These are phyloP conservation scores for Genyomyrus donnyi DNA, from an alignment of 2,113 vertebrate genomes.

Conservation along the genomic window DNA sequence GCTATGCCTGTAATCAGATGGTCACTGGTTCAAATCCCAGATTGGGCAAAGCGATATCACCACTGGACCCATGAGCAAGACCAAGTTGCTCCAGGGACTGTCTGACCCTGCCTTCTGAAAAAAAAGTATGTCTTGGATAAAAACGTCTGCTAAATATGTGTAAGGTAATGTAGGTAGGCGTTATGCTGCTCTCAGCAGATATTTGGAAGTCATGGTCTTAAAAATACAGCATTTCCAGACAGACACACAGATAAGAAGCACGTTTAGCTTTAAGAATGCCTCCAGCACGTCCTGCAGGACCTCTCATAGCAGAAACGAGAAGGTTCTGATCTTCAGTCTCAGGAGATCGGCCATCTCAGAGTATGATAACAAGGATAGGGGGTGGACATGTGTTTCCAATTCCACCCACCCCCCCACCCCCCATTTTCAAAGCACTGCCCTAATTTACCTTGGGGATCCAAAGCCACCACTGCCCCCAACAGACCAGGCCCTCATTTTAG, in stretches of 20 bases:
- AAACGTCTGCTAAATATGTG: neutral
- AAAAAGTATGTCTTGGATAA: neutral
- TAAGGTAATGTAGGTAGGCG: neutral
- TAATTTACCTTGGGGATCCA: conserved; percentile 35
- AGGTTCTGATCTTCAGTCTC: neutral
- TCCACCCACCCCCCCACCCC: conserved; percentile 3
- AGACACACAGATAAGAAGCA: neutral
- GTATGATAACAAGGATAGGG: conserved; percentile 23
- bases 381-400: conserved; percentile 43
- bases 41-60: neutral
- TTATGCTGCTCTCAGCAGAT: neutral
- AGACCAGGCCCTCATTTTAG: conserved; percentile 27
- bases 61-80: neutral
- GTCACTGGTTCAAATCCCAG: neutral
- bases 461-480: conserved; percentile 18
- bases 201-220: neutral
- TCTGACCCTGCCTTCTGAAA: neutral
- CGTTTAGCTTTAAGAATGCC: neutral
- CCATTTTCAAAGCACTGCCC: neutral
- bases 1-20: neutral
- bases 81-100: neutral
- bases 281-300: neutral
- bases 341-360: conserved; percentile 18
- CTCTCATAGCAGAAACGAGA: neutral
- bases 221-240: neutral